Conservation (phyloP, 1,140 invertebrate species). For the Brachionus manjavacas region DNA sequence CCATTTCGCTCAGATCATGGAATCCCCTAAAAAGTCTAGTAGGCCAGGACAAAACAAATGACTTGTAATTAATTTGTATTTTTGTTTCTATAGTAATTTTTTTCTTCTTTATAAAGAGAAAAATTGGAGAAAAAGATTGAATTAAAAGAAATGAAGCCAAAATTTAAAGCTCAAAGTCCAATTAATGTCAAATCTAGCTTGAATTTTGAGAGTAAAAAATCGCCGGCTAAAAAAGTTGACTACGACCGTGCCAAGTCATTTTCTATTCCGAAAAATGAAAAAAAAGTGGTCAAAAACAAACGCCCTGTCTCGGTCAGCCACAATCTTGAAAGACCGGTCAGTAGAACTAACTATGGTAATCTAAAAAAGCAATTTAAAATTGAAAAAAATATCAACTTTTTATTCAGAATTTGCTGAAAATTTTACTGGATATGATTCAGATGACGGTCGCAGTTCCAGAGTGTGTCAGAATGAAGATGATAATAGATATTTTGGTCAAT, state of each 20-base stretch:
- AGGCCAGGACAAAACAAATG: neutral
- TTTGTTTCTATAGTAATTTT: neutral
- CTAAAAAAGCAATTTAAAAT: no score
- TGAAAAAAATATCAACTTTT: neutral
- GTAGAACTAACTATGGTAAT: constrained; percentile 14
- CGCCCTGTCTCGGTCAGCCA: neutral
- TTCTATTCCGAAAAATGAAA: neutral
- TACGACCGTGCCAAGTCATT: constrained; percentile 3
- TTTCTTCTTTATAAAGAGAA: neutral
- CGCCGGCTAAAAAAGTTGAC: neutral
- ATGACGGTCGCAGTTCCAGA: constrained; percentile 26
- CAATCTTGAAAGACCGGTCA: neutral
- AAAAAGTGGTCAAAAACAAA: neutral
- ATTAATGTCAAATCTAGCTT: neutral
- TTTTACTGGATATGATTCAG: constrained; percentile 33
- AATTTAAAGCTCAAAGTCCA: neutral
- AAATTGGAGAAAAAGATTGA: neutral
- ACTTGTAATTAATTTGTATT: neutral
- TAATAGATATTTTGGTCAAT: constrained; percentile 14
- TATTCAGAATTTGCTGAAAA: constrained; percentile 21
- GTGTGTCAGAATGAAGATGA: constrained; percentile 34
- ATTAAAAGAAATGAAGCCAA: neutral
- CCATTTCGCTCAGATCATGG: constrained; percentile 9
- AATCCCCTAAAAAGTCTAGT: neutral
- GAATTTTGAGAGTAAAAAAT: constrained; percentile 10